These are phyloP conservation scores for Lapara coniferarum DNA, from an alignment of 2,888 invertebrate species.

Conservation along the genomic window DNA sequence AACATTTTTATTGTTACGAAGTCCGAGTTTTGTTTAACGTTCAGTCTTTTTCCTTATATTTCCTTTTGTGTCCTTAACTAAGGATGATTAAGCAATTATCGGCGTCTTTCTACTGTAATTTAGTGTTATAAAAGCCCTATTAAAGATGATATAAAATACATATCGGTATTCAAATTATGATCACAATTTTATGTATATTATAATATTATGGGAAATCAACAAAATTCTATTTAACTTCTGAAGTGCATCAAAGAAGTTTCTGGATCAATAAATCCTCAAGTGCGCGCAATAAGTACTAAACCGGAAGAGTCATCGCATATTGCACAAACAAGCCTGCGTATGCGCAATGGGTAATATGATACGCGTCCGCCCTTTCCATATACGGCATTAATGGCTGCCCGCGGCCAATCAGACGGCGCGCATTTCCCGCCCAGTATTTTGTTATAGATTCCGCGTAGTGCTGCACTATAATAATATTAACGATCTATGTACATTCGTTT, in stretches of 20 bases:
- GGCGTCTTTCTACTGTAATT: too few species aligned
- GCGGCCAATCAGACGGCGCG: constrained; percentile 61
- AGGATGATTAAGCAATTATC: too few species aligned
- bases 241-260: too few species aligned
- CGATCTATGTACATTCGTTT: constrained; percentile 1
- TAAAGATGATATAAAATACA: too few species aligned
- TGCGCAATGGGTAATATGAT: constrained; percentile 63
- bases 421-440: constrained; percentile 59
- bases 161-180: too few species aligned
- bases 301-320: constrained; percentile 9
- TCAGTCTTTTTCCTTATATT: not conserved
- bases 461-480: constrained; percentile 21
- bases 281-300: not conserved
- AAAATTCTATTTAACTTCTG: too few species aligned
- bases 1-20: not conserved
- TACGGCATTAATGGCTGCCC: constrained; percentile 62
- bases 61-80: too few species aligned
- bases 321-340: constrained; percentile 33
- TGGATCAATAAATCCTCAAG: too few species aligned
- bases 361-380: constrained; percentile 65
- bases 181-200: too few species aligned
- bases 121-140: too few species aligned
- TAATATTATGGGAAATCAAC: too few species aligned
- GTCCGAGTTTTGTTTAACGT: not conserved
- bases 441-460: constrained; percentile 25